Base-by-base conservation (phyloP, 64 coral and sea anemone genomes). In the Montipora cactus region DNA sequence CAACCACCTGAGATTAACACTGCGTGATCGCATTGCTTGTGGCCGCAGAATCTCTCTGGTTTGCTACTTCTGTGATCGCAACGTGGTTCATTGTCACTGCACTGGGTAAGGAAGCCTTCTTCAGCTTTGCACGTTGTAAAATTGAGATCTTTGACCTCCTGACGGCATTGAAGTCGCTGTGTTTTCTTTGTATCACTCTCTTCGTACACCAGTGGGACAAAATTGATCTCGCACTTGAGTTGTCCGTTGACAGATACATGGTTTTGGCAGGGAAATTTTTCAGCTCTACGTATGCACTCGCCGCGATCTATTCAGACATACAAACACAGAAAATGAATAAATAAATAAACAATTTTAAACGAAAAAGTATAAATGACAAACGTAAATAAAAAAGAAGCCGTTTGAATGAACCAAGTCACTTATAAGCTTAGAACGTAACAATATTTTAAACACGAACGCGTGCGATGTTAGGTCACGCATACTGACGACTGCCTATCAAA, bases 1-100 rank as follows among this genome's bases (percentile, higher is more conserved):
- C 98, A 99, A 6, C 92, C 92, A 1, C 98, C 95, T 5, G 84
- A 81, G 5, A 99, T 52, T 13, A 99, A 77, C 8, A 99, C 89
- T 1, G 92, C 98, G 22, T 99, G 89, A 89, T 99, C 92, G 72
- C 98, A 99, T 5, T 51, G 88, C 15, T 89, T n/a, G 47, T 80
- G 92, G 7, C 78, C 79, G 75, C 92, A 96, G 12, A 49, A 74
- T n/a, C 71, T 28, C 22, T 44, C 58, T 57, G 67, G 75, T n/a
- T 61, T 53, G 7, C 21, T 53, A 8, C 67, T 23, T 14, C 19
- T 47, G 25, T 37, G 25, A 28, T 23, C 46, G 66, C 94, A 89
- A 23, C 85, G 94, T 4, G 51, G 75, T 46, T 89, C 81, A 87
- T 95, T 95, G 18, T 14, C 64, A 48, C 84, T 89, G 23, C 83